phyloP scores from a whole-genome alignment of 2,797 vertebrate species.

The Pipistrellus pygmaeus region DNA sequence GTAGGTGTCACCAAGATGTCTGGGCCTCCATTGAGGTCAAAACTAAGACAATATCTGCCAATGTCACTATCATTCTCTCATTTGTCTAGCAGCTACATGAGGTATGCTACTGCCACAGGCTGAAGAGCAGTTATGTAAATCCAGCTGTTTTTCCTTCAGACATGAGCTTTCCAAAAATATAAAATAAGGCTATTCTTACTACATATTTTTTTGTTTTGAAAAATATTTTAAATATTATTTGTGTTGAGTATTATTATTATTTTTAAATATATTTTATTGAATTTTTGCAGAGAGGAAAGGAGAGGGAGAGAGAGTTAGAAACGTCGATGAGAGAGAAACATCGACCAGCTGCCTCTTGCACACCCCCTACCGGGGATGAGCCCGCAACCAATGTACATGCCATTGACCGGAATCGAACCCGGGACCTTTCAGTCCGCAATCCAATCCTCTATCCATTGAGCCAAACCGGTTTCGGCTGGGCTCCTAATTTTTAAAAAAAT shows the following conservation, averaged over 20 bases:
- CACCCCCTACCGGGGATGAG: too few species aligned
- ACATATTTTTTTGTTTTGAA: not conserved
- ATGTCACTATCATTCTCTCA: not conserved
- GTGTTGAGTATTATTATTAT: not conserved
- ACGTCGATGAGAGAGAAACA: too few species aligned
- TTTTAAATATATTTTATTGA: too few species aligned
- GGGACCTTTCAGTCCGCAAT: too few species aligned
- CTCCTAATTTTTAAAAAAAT: too few species aligned
- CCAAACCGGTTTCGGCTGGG: too few species aligned
- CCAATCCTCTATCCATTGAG: too few species aligned
- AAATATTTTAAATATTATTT: conserved; percentile 24
- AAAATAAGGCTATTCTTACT: not conserved
- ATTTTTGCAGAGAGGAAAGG: too few species aligned
- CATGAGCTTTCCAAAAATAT: conserved; percentile 16
- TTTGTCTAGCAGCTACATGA: not conserved
- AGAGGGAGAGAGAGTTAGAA: too few species aligned
- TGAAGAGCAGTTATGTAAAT: not conserved
- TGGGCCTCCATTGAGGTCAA: not conserved
- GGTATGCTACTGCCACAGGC: not conserved
- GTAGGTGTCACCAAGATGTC: not conserved
- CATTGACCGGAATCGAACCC: too few species aligned
- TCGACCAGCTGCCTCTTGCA: too few species aligned
- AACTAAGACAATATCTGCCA: not conserved
- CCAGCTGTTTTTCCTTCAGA: not conserved
- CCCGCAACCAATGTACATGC: too few species aligned